These are phyloP conservation scores for Alosa alosa DNA, from an alignment of 2,113 vertebrate genomes.

Conservation along the genomic window DNA sequence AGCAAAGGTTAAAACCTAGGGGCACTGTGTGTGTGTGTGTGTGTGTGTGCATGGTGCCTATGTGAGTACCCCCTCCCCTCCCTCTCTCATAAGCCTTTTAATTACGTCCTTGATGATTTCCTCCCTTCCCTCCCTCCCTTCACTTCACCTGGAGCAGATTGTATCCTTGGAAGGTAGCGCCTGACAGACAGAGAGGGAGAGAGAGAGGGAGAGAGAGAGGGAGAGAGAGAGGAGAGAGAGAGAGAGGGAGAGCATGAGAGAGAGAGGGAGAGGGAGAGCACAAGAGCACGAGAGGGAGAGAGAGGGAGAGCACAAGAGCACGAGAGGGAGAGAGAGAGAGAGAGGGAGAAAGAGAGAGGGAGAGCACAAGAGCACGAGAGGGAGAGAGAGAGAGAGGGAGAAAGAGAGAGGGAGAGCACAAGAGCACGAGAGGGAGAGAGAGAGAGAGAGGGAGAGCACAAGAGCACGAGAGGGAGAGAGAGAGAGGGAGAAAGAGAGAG, in stretches of 20 bases:
- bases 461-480: not conserved
- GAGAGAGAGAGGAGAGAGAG: no score
- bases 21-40: constrained; percentile 32
- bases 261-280: not conserved
- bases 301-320: no score
- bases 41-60: not conserved
- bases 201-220: not conserved
- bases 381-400: not conserved
- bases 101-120: constrained; percentile 77
- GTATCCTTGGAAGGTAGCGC: constrained; percentile 64
- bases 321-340: not conserved
- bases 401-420: not conserved
- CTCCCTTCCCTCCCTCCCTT: constrained; percentile 39
- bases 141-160: constrained; percentile 64
- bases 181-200: not conserved
- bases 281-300: not conserved
- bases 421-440: not conserved
- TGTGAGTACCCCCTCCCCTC: constrained; percentile 23
- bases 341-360: not conserved
- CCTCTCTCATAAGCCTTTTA: constrained; percentile 70
- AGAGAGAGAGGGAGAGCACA: not conserved
- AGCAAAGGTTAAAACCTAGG: constrained; percentile 68
- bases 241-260: not conserved
- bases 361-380: not conserved
- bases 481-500: not conserved